Base-by-base conservation (phyloP, 2,113 vertebrate species). In the Pseudopipra pipra region DNA sequence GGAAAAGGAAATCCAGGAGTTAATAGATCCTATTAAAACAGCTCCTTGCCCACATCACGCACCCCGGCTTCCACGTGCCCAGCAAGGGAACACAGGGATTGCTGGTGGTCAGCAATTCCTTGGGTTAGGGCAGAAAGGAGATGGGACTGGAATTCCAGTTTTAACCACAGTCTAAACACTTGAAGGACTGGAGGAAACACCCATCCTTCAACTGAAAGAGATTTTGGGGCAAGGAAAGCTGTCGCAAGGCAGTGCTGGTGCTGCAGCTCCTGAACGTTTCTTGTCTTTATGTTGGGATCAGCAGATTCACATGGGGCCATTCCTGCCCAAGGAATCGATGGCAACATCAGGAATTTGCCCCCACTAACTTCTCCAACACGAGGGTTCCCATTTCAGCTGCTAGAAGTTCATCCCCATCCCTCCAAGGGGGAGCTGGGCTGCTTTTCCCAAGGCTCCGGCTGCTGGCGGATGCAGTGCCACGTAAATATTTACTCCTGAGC, bases 181-280 rank as follows among this genome's bases (percentile, higher is more conserved):
- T 41, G 46, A 37, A 65, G 46, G 74, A 25, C 61, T 22, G 12
- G 14, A 58, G 43, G 30, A 56, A 75, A 75, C 14, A 31, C 23
- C 33, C 6, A 2, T 8, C 13, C 63, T 76, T 43, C 39, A 39
- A 52, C 28, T 7, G 5, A 22, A 63, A 47, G 71, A 12, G 73
- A 31, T 44, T 44, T 39, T 33, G 0, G 19, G 39, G 31, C n/a
- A 77, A 31, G 46, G 41, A 46, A 59, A 68, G 49, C 39, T n/a
- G 31, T 22, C 15, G 10, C 28, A 15, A 49, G 75, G 63, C 1
- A 2, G 28, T 5, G 27, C 6, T 30, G 2, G 2, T 0, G 2
- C 84, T 43, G 68, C 31, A 37, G 44, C 46, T 63, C 33, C 44
- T 10, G 16, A 61, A 25, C 2, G 0, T 21, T 41, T 8, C 16